Base-by-base conservation (phyloP, 2,797 vertebrate genomes). In the Halcyon leucocephala region DNA sequence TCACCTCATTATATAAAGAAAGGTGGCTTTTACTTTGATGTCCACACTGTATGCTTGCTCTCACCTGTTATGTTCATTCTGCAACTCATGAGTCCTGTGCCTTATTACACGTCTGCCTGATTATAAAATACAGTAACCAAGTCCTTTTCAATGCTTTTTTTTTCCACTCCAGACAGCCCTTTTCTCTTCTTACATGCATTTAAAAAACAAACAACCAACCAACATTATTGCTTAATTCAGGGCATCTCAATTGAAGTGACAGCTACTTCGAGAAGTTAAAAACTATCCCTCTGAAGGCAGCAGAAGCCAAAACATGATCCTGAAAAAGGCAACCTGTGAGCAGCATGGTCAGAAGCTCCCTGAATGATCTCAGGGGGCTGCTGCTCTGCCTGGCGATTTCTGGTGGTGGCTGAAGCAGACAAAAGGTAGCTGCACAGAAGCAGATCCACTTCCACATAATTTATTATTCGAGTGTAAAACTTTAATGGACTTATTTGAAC, bases 401-500 rank as follows among this genome's bases (percentile, higher is more conserved):
- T 71, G 35, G 13, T 12, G 3, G n/a, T 20, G 41, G 39, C 78
- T 77, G 44, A 12, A 91, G 33, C 41, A 82, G 44, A 41, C 9
- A 60, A 25, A 77, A 89, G 65, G n/a, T 19, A n/a, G 12, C 46
- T 49, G 31, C 61, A 42, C 76, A 83, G 35, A 88, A 42, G 57
- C 46, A 82, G 42, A 62, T 70, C 84, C 16, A 20, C 42, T n/a
- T 66, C 26, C 24, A 49, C 24, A 2, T 24, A 29, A 84, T 61
- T 89, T 83, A 85, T 52, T 67, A 80, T 58, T 79, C 76, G 55
- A 69, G 64, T 25, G 17, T 72, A 83, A 82, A 97, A 72, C 71
- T 66, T 91, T 79, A 88, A 93, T 33, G 61, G 12, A 46, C 41
- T 73, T 83, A 58, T 89, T 87, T 82, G 61, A 90, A 82, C 93